phyloP scores from a whole-genome alignment of 2,888 invertebrate genomes.

The Tiliacea citrago region DNA sequence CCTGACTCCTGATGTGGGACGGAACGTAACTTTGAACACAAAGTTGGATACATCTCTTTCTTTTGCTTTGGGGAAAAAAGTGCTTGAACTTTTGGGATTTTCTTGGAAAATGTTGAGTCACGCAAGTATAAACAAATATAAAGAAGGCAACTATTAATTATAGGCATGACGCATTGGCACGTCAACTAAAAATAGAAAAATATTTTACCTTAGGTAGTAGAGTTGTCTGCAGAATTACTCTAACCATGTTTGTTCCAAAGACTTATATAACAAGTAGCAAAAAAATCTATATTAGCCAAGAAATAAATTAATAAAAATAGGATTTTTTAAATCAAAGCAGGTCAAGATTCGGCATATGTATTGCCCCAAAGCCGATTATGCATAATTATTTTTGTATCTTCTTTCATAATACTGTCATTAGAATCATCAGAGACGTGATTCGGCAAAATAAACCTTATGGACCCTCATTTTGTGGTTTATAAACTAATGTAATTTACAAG shows the following conservation, averaged over 20 bases:
- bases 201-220: neutral
- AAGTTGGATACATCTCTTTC: neutral
- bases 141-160: neutral
- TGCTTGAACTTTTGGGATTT: neutral
- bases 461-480: constrained; percentile 45
- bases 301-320: neutral
- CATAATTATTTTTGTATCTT: constrained; percentile 36
- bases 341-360: constrained; percentile 21
- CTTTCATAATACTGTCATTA: constrained; percentile 26
- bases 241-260: too few relatives aligned
- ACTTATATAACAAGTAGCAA: neutral
- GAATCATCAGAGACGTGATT: constrained; percentile 13
- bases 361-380: constrained; percentile 21
- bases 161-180: neutral
- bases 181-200: neutral
- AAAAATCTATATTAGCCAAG: neutral
- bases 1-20: constrained; percentile 24
- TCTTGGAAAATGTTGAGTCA: neutral
- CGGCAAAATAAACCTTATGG: constrained; percentile 32
- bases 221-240: neutral
- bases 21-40: neutral
- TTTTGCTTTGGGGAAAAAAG: neutral
- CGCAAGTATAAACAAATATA: neutral
- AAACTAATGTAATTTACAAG: constrained; percentile 54
- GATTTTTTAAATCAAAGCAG: neutral